phyloP scores from a whole-genome alignment of 2,797 vertebrate genomes.

The Galaxias olidus region DNA sequence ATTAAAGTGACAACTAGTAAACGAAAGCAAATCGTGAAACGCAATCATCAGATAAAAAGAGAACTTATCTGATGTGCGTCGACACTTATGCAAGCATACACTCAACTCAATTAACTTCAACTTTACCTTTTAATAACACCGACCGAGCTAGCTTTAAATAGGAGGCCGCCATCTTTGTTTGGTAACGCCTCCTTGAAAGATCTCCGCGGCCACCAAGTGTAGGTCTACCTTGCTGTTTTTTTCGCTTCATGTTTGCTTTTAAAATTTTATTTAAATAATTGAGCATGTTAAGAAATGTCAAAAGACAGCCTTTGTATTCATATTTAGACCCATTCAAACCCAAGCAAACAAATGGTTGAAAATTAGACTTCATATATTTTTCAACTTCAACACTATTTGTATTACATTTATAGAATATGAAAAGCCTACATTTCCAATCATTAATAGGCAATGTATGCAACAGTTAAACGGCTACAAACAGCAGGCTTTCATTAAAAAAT shows the following conservation, averaged over 20 bases:
- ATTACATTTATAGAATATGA: not conserved
- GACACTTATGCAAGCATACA: not conserved
- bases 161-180: conserved; percentile 73
- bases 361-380: no score
- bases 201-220: conserved; percentile 26
- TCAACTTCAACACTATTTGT: no score
- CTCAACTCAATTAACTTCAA: not conserved
- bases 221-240: not conserved
- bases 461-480: no score
- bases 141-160: conserved; percentile 38
- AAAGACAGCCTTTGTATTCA: not conserved
- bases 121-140: conserved; percentile 59
- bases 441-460: no score
- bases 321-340: no score
- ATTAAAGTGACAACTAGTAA: no score
- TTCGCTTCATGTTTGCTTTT: not conserved
- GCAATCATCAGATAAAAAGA: no score
- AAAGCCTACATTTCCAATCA: no score
- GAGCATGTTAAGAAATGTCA: conserved; percentile 8
- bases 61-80: not conserved
- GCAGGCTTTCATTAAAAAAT: no score
- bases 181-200: not conserved
- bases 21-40: no score
- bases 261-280: no score
- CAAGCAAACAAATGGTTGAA: no score